Base-by-base conservation (phyloP, 1,140 invertebrate species). In the Nephotettix cincticeps region DNA sequence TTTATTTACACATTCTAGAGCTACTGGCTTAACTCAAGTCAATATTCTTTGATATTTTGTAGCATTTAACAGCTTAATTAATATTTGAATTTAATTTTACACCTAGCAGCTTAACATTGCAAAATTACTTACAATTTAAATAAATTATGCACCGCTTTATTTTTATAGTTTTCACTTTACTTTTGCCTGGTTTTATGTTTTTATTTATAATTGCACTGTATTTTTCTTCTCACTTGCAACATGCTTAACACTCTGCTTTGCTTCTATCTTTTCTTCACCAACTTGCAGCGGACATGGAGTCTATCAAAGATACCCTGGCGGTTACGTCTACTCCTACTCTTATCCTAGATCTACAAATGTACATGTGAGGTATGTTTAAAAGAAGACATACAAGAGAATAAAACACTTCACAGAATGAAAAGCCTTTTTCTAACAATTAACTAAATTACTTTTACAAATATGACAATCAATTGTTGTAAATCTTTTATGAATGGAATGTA, bases 201-300 rank as follows among this genome's bases (percentile, higher is more conserved):
- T n/a, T n/a, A n/a, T n/a, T n/a, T 40, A 40, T 17, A 40, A 40
- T 40, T 40, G 4, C 47, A 51, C n/a, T 19, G 6, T 51, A 21
- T 51, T 21, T 51, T 21, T 4, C 47, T 51, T 51, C 14, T 51
- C 2, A 6, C n/a, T 61, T 25, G 21, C 27, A 27, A 6, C 6
- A 27, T 29, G 25, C 56, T 25, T 61, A 61, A 61, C 56, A 27
- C 56, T 61, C 40, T 43, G 9, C n/a, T 11, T n/a, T 61, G 56
- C 21, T 61, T 25, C 11, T 2, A 1, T 13, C 25, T 11, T 23
- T n/a, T 61, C 25, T n/a, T 29, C n/a, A 1, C 28, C 14, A 11
- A 11, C 47, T 51, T n/a, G n/a, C 27, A 61, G 56, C 25, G 56
- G 56, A 13, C 13, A 61, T 29, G 56, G 56, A 28, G 56, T 61